Percentiles rank a stretch among this genome's conserved stretches.
These are phyloP conservation scores for Rhingia campestris DNA, from an alignment of 2,888 invertebrate species.

Conservation along the genomic window DNA sequence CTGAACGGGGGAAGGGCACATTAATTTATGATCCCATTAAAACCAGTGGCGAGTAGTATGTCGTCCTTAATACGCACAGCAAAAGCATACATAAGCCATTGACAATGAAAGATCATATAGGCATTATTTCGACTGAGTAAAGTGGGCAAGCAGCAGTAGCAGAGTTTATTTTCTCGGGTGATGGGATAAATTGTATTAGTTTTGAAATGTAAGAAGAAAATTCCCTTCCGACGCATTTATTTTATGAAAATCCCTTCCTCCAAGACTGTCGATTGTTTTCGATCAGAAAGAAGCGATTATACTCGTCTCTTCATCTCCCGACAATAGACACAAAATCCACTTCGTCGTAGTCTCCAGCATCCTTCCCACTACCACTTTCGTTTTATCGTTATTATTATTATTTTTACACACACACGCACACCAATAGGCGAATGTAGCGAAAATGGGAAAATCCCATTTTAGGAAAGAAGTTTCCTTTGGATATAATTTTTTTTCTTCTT, in stretches of 20 bases:
- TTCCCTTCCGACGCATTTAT: background rate
- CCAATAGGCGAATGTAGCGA: constrained; percentile 7
- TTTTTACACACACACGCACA: constrained; percentile 31
- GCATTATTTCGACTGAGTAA: constrained; percentile 11
- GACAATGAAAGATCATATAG: constrained; percentile 43
- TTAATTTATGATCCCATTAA: constrained; percentile 39
- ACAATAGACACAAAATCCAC: constrained; percentile 59
- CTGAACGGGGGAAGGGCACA: constrained; percentile 12
- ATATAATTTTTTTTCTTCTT: constrained; percentile 22
- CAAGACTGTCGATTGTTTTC: constrained; percentile 33
- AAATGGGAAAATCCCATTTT: constrained; percentile 62
- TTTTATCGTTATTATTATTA: constrained; percentile 72
- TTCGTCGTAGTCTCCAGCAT: constrained; percentile 8
- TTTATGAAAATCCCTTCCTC: background rate
- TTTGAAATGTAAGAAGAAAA: constrained; percentile 17
- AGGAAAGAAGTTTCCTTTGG: constrained; percentile 33
- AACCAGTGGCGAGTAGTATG: constrained; percentile 29
- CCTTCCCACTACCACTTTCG: constrained; percentile 41
- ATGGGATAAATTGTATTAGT: constrained; percentile 18
- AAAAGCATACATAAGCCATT: constrained; percentile 19
- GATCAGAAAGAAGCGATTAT: constrained; percentile 59
- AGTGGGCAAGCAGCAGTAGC: background rate
- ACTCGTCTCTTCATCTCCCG: constrained; percentile 21
- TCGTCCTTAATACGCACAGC: background rate
- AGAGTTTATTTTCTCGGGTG: background rate